Evolutionary conservation across 2,113 vertebrate species (phyloP), one percentile per base, ranked within the genome.

Genomic region (Urocitellus parryii): DNA sequence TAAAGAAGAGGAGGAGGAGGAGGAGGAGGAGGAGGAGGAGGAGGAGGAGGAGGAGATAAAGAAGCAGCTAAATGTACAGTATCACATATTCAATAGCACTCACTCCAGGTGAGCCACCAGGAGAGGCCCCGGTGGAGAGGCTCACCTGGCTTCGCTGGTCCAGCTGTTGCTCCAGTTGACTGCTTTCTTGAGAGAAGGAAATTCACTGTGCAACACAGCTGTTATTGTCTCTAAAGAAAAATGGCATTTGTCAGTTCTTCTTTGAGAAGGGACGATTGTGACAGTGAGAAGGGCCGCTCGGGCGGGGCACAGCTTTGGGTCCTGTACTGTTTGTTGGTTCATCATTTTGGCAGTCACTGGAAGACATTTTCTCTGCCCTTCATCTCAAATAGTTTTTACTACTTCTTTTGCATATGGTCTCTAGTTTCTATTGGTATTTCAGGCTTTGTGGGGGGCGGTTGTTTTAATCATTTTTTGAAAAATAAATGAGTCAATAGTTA

Each of bases 391-490:
- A 56, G 14, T 37, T 76, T 96, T 79, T 29, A 34, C 58, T 13
- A 8, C 61, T 68, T 86, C 70, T 77, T 88, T 84, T 91, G 32
- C 27, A 88, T 45, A 9, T 88, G 73, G 12, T 65, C 48, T 81
- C 32, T 51, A 76, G 42, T 88, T 96, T 92, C 72, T 61, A 37
- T 34, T 48, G 79, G 42, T 45, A 51, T 79, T 70, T 87, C 42
- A 81, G 27, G 48, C 34, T 45, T 45, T 45, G 45, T 9, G 45
- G 45, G 45, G 45, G 45, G 45, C 45, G 45, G 45, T 45, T 61
- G 37, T 61, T 88, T 72, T 48, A 92, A 81, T 94, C 27, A 73
- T 61, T 67, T 90, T 91, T 94, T 37, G 3, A 93, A 82, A 45
- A 95, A 58, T 53, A 53, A 77, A 77, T 73, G 39, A 88, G 24